Base-by-base conservation (phyloP, 2,888 invertebrate genomes). In the Pristionchus maxplancki region DNA sequence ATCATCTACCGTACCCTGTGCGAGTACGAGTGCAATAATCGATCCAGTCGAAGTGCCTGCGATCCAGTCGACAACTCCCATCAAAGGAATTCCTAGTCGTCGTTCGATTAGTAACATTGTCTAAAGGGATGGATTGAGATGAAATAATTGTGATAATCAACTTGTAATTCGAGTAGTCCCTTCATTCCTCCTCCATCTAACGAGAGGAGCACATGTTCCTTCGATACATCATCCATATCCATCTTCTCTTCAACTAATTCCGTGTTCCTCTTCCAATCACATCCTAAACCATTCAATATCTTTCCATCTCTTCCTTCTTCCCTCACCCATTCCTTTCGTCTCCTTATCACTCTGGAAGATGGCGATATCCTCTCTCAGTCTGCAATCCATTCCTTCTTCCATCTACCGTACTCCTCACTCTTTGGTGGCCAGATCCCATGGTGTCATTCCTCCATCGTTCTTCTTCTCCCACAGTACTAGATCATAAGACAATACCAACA, bases 11-110 rank as follows among this genome's bases (percentile, higher is more conserved):
- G 34, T 87, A 87, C 86, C 71, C 28, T 87, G 86, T 71, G 71
- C 86, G 50, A 87, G 86, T 48, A 53, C 71, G 34, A 87, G 67
- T 37, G 86, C 86, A 50, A 87, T 53, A 4, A 87, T 48, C 9
- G 86, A 87, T 87, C 86, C 86, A 50, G 86, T 87, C 11, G 86
- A 87, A 48, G 86, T 87, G 28, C 86, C 86, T 8, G 86, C 86
- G 24, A 87, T 58, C 86, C 86, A 87, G 40, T 87, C 86, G 40
- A 87, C 71, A 40, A 87, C n/a, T 48, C 58, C 86, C 86, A 71
- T 58, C 11, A 87, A n/a, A 13, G 86, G 86, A 71, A 71, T 37
- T 28, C 86, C 86, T 15, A 87, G 50, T 50, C 50, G 44, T n/a
- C 71, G n/a, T 58, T 87, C 86, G 48, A 87, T 87, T n/a, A 50